Evolutionary conservation across 2,113 vertebrate genomes (phyloP).

Genomic region (Hoplias malabaricus): DNA sequence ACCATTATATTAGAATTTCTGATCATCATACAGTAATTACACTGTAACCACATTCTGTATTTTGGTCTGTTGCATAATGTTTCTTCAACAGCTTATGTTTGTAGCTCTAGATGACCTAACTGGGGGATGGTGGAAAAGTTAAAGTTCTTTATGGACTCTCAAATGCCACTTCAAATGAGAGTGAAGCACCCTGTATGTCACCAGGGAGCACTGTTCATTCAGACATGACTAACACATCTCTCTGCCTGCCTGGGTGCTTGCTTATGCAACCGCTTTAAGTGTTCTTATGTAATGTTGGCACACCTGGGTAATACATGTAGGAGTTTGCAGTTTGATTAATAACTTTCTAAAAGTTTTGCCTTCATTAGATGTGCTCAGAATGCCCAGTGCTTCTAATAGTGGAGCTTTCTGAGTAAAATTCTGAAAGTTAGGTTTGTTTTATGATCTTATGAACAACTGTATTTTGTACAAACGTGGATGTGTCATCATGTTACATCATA

Average conservation of each 20-base stretch:
- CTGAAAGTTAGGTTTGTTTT: not conserved
- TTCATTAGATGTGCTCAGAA: not conserved
- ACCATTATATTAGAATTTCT: too few species aligned
- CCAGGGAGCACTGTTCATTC: slow-evolving; percentile 20
- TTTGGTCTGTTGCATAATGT: not conserved
- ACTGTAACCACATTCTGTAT: not conserved
- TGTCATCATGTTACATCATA: not conserved
- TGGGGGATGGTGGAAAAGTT: slow-evolving; percentile 12
- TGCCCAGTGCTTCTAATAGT: not conserved
- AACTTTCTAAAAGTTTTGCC: not conserved
- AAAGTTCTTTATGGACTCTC: slow-evolving; percentile 10
- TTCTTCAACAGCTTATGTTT: not conserved
- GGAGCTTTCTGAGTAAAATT: not conserved
- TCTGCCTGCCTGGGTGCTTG: slow-evolving; percentile 7
- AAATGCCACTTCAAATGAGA: slow-evolving; percentile 11
- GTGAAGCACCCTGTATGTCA: slow-evolving; percentile 12
- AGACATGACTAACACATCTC: slow-evolving; percentile 39
- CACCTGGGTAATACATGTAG: slow-evolving; percentile 25
- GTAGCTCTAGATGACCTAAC: not conserved
- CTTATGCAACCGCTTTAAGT: slow-evolving; percentile 44
- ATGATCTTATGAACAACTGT: not conserved
- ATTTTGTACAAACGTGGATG: not conserved
- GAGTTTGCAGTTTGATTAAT: not conserved
- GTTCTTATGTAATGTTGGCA: slow-evolving; percentile 26
- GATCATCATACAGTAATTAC: too few species aligned